Base-by-base conservation (phyloP, 2,113 vertebrate genomes). In the Mungos mungo region DNA sequence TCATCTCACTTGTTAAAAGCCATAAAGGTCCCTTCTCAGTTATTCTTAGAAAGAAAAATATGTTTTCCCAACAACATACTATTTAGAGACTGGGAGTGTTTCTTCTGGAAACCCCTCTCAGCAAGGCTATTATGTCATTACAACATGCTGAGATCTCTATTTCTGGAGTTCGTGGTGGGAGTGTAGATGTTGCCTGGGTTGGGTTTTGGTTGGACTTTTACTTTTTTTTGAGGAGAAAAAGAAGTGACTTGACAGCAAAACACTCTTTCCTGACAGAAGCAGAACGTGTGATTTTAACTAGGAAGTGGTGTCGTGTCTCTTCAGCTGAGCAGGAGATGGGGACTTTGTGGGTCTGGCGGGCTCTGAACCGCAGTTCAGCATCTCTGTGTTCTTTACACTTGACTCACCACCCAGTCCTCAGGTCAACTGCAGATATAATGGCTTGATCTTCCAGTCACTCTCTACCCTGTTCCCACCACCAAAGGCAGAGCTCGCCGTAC, bases 21-120 rank as follows among this genome's bases (percentile, higher is more conserved):
- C 76, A 87, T 82, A 19, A 96, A 85, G 86, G 15, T 63, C 27
- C 65, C 29, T 86, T 93, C 60, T 95, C 65, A 25, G 71, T 92
- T 97, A 97, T 97, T 97, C 96, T 97, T 93, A 93, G 91, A 96
- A 96, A 87, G 77, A 93, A 97, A 97, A 96, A 94, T 57, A 90
- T 47, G 13, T 90, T 94, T 91, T 85, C 47, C 47, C 81, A 93
- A 85, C 38, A 60, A 33, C 38, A 68, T 76, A 27, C 25, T 92
- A 47, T 85, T 92, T 93, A 88, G 52, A 41, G 72, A 38, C 38
- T 41, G n/a, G 76, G 33, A 54, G 11, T 41, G 18, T 76, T 23
- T 72, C 23, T 57, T 88, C 80, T n/a, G 31, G 77, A 41, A 21
- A 77, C 21, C 68, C 23, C 41, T 90, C 94, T 87, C 47, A 84